Evolutionary conservation across 2,797 vertebrate species (phyloP).

Genomic region (Channa striata): DNA sequence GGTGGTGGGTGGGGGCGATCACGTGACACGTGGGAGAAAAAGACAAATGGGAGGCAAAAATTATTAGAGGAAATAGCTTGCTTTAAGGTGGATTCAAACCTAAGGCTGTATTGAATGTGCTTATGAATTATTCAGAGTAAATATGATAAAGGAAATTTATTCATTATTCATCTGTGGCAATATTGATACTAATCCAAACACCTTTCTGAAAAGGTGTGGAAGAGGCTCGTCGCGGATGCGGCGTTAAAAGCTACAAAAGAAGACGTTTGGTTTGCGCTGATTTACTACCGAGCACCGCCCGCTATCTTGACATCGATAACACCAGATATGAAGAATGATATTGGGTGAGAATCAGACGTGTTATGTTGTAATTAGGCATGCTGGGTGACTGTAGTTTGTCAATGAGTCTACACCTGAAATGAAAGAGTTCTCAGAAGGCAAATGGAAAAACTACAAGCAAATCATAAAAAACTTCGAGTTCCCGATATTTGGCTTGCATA

Average conservation of each 20-base stretch:
- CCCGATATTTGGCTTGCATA: conserved; percentile 7
- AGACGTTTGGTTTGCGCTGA: conserved; percentile 10
- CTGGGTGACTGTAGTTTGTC: conserved; percentile 48
- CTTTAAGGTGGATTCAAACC: conserved; percentile 21
- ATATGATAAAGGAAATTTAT: conserved; percentile 8
- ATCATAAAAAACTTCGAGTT: too few relatives aligned
- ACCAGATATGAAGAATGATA: not conserved
- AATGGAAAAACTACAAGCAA: too few relatives aligned
- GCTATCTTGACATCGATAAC: conserved; percentile 37
- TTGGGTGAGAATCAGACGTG: conserved; percentile 49
- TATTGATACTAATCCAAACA: conserved; percentile 21
- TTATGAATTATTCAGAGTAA: not conserved
- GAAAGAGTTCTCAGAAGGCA: not conserved
- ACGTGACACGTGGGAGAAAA: conserved; percentile 20
- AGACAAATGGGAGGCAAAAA: conserved; percentile 29
- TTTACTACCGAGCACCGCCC: conserved; percentile 33
- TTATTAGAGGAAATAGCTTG: conserved; percentile 6
- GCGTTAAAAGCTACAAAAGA: conserved; percentile 19
- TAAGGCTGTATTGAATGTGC: conserved; percentile 1
- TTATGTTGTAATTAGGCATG: conserved; percentile 52
- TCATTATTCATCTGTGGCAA: conserved; percentile 8
- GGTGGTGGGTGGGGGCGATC: conserved; percentile 18
- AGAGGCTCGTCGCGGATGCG: not conserved
- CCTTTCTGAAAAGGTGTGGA: conserved; percentile 12
- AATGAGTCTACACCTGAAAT: conserved; percentile 43